Conservation (phyloP, 2,113 vertebrate species). For the Uria aalge region DNA sequence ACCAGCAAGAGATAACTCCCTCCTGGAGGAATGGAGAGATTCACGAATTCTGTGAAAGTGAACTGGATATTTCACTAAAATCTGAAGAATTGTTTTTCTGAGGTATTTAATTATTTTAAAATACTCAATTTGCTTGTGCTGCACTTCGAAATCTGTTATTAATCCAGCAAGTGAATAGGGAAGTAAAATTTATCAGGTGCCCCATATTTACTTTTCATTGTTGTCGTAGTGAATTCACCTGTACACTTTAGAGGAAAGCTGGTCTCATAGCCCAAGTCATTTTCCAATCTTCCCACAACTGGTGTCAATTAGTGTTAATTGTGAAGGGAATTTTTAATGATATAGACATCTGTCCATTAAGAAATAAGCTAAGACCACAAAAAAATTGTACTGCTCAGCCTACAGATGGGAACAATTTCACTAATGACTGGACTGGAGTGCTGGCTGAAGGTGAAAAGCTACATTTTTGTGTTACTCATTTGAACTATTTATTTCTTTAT, state of each 20-base stretch:
- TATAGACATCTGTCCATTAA: background rate
- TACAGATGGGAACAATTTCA: constrained; percentile 56
- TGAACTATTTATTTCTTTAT: background rate
- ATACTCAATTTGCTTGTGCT: background rate
- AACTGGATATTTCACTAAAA: background rate
- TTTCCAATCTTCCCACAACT: background rate
- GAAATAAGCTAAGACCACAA: constrained; percentile 18
- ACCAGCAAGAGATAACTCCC: background rate
- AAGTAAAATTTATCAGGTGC: background rate
- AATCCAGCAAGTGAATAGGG: background rate
- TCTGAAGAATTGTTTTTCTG: background rate
- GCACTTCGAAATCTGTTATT: background rate
- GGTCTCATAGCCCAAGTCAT: background rate
- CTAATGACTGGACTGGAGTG: background rate
- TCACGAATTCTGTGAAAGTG: background rate
- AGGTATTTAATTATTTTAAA: background rate
- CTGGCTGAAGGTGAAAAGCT: background rate
- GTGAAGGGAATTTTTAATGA: background rate
- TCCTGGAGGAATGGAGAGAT: background rate
- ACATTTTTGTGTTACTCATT: background rate
- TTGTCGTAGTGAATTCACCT: background rate
- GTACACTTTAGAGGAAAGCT: background rate
- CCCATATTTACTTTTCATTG: background rate
- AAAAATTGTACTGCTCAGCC: background rate
- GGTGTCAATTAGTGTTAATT: background rate